Evolutionary conservation across 2,113 vertebrate genomes (phyloP).

Genomic region (Amphiprion percula): DNA sequence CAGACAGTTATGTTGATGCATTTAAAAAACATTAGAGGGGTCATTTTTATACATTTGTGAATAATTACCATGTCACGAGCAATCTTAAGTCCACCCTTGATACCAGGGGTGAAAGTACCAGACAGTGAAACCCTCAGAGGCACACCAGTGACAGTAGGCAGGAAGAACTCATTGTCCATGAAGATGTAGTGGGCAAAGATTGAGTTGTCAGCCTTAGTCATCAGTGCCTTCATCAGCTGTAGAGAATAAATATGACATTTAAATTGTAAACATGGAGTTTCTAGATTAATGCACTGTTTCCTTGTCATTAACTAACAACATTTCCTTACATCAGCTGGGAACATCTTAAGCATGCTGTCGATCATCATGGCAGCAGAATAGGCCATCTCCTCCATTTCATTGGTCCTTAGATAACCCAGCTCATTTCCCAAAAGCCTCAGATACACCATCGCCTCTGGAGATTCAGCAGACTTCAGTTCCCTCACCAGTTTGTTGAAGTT

Average conservation of each 20-base stretch:
- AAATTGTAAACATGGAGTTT: background rate
- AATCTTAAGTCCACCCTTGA: conserved; percentile 86
- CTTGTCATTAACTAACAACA: too few species aligned
- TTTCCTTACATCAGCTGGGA: conserved; percentile 78
- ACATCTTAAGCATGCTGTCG: conserved; percentile 78
- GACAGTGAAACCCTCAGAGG: conserved; percentile 91
- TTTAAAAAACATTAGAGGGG: background rate
- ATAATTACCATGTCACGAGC: conserved; percentile 83
- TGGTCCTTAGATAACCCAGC: conserved; percentile 90
- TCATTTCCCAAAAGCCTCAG: conserved; percentile 92
- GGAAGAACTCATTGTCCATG: conserved; percentile 94
- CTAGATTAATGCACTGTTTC: background rate
- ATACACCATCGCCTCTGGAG: conserved; percentile 92
- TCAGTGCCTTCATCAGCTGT: conserved; percentile 82
- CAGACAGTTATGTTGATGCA: background rate
- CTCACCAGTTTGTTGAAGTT: conserved; percentile 88
- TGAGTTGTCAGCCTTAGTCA: conserved; percentile 84
- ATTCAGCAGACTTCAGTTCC: conserved; percentile 82
- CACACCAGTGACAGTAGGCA: conserved; percentile 91
- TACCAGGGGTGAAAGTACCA: conserved; percentile 89
- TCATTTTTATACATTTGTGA: background rate
- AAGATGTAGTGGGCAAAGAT: conserved; percentile 95
- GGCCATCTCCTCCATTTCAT: conserved; percentile 85
- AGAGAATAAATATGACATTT: conserved; percentile 10
- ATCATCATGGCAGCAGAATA: conserved; percentile 72